Evolutionary conservation across 2,888 invertebrate species (phyloP), one percentile per base, ranked within the genome.

Genomic region (Acanthosepion pharaonis): DNA sequence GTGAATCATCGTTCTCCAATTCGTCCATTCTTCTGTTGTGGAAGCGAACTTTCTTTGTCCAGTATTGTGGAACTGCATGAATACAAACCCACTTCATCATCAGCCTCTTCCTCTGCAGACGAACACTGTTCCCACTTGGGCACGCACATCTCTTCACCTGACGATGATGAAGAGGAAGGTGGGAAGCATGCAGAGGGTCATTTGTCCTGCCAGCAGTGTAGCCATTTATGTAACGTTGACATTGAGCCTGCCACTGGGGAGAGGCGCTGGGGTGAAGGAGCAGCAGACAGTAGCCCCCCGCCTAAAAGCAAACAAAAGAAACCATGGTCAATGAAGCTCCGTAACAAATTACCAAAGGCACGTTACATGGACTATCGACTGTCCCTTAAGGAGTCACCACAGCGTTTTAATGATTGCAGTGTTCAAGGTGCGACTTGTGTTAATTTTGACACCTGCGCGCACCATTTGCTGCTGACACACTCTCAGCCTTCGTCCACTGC

Each of bases 1-100:
- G 93, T 93, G 18, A 49, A 28, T 91, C 96, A 96, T 94, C 95
- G 96, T 15, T 96, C 96, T 49, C 95, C 96, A 28, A 96, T 97
- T 8, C 94, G 96, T 91, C 97, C 97, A 33, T 96, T 97, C 94
- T 96, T 97, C 95, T 97, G 97, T 94, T 97, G 97, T 96, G 97
- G 96, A 18, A 96, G 96, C 94, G 96, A 97, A 95, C 94, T 97
- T 18, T 97, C 97, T 15, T 95, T 97, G 5, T 96, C 96, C 94
- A 96, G 96, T 94, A 95, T 96, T 15, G 95, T 95, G 42, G 96
- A 96, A 94, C 95, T 94, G 23, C 93, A 95, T 25, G 95, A 96
- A 20, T 48, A 33, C 51, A 53, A 94, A 94, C 92, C 48, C 28
- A 33, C 28, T 51, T 48, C 92, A 33, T 91, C 78, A 8, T 51